Percentiles rank a stretch among this genome's conserved stretches.
Evolutionary conservation across 2,113 vertebrate species (phyloP).

Genomic region (Ctenodactylus gundi): DNA sequence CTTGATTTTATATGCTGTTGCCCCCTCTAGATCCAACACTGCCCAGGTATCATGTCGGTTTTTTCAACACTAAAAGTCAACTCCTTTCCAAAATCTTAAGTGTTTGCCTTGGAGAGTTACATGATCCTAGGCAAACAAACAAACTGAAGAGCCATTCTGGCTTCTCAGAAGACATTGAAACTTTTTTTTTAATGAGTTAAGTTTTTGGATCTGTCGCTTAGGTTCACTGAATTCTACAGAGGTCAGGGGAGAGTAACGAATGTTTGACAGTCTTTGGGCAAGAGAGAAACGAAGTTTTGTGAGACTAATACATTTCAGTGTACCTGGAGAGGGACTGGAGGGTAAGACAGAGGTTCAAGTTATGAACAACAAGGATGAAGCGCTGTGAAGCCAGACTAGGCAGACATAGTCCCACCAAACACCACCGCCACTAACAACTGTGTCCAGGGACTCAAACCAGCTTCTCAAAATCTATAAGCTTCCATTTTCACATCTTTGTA

Average conservation of each 20-base stretch:
- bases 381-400: not conserved
- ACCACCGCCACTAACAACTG: not conserved
- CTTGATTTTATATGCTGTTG: constrained; percentile 80
- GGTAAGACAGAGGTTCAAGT: not conserved
- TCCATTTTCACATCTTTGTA: not conserved
- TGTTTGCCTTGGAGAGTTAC: constrained; percentile 64
- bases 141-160: constrained; percentile 57
- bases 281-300: not conserved
- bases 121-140: constrained; percentile 71
- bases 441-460: not conserved
- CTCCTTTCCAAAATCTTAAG: constrained; percentile 45
- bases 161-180: constrained; percentile 56
- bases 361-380: not conserved
- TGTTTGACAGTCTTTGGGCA: constrained; percentile 50
- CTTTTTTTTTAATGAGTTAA: constrained; percentile 41
- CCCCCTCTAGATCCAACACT: constrained; percentile 42
- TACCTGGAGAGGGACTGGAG: not conserved
- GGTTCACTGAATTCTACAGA: constrained; percentile 64
- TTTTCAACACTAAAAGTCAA: constrained; percentile 73
- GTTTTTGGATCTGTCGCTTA: constrained; percentile 37
- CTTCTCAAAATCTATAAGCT: not conserved
- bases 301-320: not conserved
- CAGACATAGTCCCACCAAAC: not conserved
- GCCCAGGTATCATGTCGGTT: constrained; percentile 67
- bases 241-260: constrained; percentile 34